Conservation (phyloP, 2,113 vertebrate species). For the Mungos mungo region DNA sequence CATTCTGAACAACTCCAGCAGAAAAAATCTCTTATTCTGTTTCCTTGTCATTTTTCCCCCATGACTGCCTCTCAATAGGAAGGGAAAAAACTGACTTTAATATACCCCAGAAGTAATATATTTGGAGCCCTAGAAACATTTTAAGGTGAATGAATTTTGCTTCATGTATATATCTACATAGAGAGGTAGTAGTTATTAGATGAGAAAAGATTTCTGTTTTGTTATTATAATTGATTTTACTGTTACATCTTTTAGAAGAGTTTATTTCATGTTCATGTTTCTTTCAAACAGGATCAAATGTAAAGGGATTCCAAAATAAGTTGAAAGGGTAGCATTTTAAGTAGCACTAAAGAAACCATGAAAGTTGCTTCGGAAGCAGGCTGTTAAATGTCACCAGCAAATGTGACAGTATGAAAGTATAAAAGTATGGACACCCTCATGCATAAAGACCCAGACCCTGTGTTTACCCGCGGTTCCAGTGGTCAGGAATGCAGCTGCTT, state of each 20-base stretch:
- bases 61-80: not conserved
- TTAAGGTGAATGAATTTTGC: not conserved
- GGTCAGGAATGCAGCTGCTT: not conserved
- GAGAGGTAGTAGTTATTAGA: not conserved
- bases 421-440: not conserved
- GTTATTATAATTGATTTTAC: not conserved
- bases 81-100: not conserved
- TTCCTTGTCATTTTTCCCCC: not conserved
- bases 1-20: not conserved
- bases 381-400: not conserved
- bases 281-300: not conserved
- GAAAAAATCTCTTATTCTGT: not conserved
- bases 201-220: not conserved
- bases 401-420: not conserved
- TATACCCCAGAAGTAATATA: not conserved
- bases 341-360: no score
- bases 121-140: not conserved
- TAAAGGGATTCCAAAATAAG: not conserved
- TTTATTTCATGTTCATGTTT: not conserved
- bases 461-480: not conserved
- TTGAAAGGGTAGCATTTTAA: not conserved
- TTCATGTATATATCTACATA: not conserved
- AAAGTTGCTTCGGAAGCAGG: not conserved
- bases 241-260: not conserved
- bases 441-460: not conserved